Evolutionary conservation across 2,888 invertebrate genomes (phyloP).

Genomic region (Synanthedon myopaeformis): DNA sequence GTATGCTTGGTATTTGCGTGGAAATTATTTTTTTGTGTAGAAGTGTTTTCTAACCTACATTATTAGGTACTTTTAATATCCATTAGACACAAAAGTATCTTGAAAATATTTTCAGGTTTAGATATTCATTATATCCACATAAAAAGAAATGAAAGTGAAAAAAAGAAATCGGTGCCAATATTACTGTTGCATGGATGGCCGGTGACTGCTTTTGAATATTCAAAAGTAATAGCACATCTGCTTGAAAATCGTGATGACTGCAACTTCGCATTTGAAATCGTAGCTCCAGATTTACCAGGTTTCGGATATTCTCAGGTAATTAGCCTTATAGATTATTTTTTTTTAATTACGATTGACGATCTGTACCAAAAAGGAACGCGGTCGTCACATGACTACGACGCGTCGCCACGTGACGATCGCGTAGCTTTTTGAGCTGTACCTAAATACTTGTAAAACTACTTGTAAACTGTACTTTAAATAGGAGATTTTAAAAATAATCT

Average conservation of each 20-base stretch:
- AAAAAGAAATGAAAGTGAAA: conserved; percentile 41
- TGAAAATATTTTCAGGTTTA: conserved; percentile 15
- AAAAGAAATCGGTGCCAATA: conserved; percentile 51
- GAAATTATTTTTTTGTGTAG: no score
- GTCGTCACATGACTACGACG: no score
- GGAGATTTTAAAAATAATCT: no score
- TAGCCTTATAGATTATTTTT: no score
- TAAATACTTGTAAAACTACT: no score
- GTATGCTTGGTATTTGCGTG: no score
- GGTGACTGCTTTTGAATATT: conserved; percentile 75
- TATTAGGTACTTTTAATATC: neutral
- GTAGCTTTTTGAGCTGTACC: no score
- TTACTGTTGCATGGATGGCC: conserved; percentile 80
- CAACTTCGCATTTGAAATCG: conserved; percentile 65
- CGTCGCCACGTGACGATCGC: no score
- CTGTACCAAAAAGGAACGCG: no score
- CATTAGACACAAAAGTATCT: neutral
- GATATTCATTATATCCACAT: conserved; percentile 74
- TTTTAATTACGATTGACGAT: no score
- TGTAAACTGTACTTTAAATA: no score
- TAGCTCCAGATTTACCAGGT: conserved; percentile 43
- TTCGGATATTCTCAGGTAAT: conserved; percentile 10
- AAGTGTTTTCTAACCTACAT: no score
- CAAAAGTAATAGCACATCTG: conserved; percentile 69
- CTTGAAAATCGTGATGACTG: conserved; percentile 42